Base-by-base conservation (phyloP, 2,797 vertebrate species). In the Anguilla marmorata region DNA sequence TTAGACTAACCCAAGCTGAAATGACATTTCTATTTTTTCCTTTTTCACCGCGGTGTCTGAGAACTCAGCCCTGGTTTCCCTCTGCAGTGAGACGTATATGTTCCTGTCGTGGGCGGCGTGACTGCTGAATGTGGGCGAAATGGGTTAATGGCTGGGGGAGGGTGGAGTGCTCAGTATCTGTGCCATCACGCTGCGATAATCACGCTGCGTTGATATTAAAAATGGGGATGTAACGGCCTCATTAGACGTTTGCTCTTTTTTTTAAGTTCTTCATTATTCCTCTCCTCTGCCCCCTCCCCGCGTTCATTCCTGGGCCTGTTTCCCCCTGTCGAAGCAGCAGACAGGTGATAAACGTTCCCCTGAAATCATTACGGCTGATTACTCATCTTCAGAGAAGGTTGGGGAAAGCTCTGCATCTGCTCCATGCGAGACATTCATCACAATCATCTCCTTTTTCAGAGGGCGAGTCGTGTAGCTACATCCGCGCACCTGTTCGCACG, bases 381-480 rank as follows among this genome's bases (percentile, higher is more conserved):
- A 30, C 79, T 82, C 79, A n/a, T 82, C 41, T 82, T 82, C 24
- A 48, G 79, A 82, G 79, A 82, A 82, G 79, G 79, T 82, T 45
- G 79, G 11, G 79, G 41, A 12, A 82, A 48, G 37, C 79, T 76
- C 12, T 11, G 45, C 79, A 82, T 82, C 79, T 82, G 79, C n/a
- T 82, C 45, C 21, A 19, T 12, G 79, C 5, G 79, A 82, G 41
- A 50, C 79, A 82, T 82, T 50, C 45, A 50, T 82, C 79, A 82
- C 24, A 48, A 82, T 82, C 79, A 82, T 41, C 79, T 48, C 45
- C 19, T 82, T 48, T 76, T 82, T 82, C 19, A 19, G 19, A 3
- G 11, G 79, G 79, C 16, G 79, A 33, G 14, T 41, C 27, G 3
- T 45, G 79, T n/a, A 45, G 41, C 41, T 45, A 21, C 50, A 19